Evolutionary conservation across 1,140 invertebrate genomes (phyloP), one percentile per base, ranked within the genome.

Genomic region (Panagrolaimus sp.): DNA sequence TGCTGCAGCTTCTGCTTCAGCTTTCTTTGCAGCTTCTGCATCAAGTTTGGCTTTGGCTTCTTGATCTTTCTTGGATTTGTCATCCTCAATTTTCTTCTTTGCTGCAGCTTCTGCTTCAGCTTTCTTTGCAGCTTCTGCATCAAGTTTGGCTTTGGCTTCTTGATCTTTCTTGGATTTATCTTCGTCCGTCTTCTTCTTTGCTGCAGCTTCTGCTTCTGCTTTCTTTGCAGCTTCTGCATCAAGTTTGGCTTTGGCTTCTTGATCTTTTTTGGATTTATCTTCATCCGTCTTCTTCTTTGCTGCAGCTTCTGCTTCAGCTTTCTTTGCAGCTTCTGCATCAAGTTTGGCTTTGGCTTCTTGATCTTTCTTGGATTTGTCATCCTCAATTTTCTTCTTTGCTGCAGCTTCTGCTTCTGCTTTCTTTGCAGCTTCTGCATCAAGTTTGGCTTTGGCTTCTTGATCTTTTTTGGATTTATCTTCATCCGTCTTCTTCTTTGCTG

Each of bases 51-150:
- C 32, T 28, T 55, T 55, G 9, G 9, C 52, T 17, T 55, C 52
- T 10, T 21, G 9, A 12, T n/a, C n/a, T 9, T 24, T 21, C 52
- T 55, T 55, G 9, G 52, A 1, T 28, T 55, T 55, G 10, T 55
- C 52, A 55, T 21, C 52, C 15, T 55, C 52, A n/a, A n/a, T n/a
- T n/a, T 55, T 55, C n/a, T 55, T 55, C 52, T 55, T 55, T 21
- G 52, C 52, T 55, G 9, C n/a, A 55, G 52, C 52, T 24, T 55
- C n/a, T 2, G 28, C 21, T 28, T 55, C 28, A 28, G 0, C 52
- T n/a, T 55, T 55, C 21, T 55, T 28, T 21, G 21, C 52, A 28
- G 52, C 52, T 38, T 38, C 32, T 55, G 52, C 52, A 9, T 55
- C 28, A 21, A 24, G 21, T n/a, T 55, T 28, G 1, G 52, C 52